Base-by-base conservation (phyloP, 2,888 invertebrate genomes). In the Agonopterix heracliana region DNA sequence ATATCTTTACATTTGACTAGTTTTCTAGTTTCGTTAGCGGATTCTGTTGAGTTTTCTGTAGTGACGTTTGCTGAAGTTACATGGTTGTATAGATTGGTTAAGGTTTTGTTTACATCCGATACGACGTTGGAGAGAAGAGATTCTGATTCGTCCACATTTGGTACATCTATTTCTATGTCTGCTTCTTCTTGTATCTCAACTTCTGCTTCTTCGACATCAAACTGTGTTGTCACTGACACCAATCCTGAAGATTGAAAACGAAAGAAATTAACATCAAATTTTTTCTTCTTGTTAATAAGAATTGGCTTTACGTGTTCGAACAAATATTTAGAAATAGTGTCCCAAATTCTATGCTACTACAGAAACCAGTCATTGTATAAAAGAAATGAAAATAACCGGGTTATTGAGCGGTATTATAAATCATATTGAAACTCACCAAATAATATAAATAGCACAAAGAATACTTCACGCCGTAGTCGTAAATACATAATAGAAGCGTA, bases 91-190 rank as follows among this genome's bases (percentile, higher is more conserved):
- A 86, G 63, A 50, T 73, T 82, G 9, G 84, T 85, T 0, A 87
- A 66, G 2, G 88, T 88, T 65, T 86, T 85, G 53, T 88, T 86
- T 3, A 88, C 82, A 60, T 88, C 86, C 0, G 82, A 82, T 0
- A 85, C 82, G 8, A 87, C 85, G 60, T 85, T 82, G 4, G 84
- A 83, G 1, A 88, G 74, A 7, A 88, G 61, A 11, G 86, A 84
- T 57, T 86, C 85, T 1, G 86, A 84, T 60, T 87, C 87, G 47
- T 87, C 86, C 0, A 87, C 85, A 56, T 87, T 86, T 0, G 82
- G 72, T 17, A 84, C 66, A 48, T 83, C 84, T 12, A 70, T 58
- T 26, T 80, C 79, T 46, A 65, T 64, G 17, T 66, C 63, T 4
- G 38, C 11, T 49, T 73, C 72, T 26, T 26, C 26, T 34, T 66